Evolutionary conservation across 2,797 vertebrate genomes (phyloP).

Genomic region (Anolis apletophallus): DNA sequence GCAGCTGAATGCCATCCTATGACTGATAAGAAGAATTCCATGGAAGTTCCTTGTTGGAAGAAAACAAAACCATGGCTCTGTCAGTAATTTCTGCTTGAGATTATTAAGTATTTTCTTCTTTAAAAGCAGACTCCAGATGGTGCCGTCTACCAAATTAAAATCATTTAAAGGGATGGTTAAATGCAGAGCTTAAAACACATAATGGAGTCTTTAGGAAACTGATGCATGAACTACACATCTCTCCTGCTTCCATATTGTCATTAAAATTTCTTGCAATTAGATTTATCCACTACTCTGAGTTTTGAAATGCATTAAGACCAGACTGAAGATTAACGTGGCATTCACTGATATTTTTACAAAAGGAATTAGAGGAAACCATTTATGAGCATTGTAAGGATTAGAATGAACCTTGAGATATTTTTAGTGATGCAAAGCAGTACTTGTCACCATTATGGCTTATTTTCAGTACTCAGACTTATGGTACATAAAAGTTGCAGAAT

Average conservation of each 20-base stretch:
- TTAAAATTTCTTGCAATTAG: conserved; percentile 31
- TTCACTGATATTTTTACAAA: conserved; percentile 39
- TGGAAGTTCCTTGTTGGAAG: conserved; percentile 8
- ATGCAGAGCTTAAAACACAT: conserved; percentile 42
- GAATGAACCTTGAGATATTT: neutral
- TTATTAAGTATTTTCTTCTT: conserved; percentile 40
- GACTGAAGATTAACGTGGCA: conserved; percentile 23
- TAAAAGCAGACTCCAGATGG: conserved; percentile 38
- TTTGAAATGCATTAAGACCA: conserved; percentile 39
- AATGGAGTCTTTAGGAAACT: conserved; percentile 21
- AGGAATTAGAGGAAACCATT: conserved; percentile 38
- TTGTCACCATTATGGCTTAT: conserved; percentile 20
- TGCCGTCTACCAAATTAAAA: conserved; percentile 49
- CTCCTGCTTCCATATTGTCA: neutral
- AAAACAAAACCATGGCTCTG: conserved; percentile 2
- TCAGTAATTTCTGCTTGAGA: conserved; percentile 26
- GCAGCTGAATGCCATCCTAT: conserved; percentile 20
- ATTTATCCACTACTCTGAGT: neutral
- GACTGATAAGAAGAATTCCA: neutral
- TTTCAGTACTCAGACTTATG: neutral
- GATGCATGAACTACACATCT: conserved; percentile 21
- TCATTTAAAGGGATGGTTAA: conserved; percentile 37
- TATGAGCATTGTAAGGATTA: conserved; percentile 23
- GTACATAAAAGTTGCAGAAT: neutral
- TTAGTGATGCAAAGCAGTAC: neutral